These are phyloP conservation scores for Scomber scombrus DNA, from an alignment of 2,113 vertebrate genomes.

Conservation along the genomic window DNA sequence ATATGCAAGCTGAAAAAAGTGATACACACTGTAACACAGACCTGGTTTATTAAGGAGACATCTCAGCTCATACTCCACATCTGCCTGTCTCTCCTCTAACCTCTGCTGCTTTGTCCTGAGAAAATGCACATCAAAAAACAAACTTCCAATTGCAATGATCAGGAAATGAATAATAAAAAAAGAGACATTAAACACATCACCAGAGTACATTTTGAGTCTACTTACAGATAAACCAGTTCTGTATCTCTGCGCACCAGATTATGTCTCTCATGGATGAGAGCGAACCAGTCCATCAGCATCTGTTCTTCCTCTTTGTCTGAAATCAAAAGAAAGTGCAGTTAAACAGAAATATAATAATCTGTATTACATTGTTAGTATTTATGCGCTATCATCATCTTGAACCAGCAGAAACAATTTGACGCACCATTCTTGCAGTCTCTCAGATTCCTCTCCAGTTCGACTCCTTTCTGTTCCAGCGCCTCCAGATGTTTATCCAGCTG, in stretches of 20 bases:
- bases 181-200: not conserved
- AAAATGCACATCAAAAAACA: slow-evolving; percentile 27
- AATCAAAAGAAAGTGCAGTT: slow-evolving; percentile 17
- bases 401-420: not conserved
- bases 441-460: slow-evolving; percentile 89
- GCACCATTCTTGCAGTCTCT: slow-evolving; percentile 86
- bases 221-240: slow-evolving; percentile 94
- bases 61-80: slow-evolving; percentile 92
- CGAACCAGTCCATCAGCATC: slow-evolving; percentile 93
- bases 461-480: slow-evolving; percentile 88
- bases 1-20: not conserved
- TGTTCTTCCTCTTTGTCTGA: slow-evolving; percentile 89
- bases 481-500: slow-evolving; percentile 88
- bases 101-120: slow-evolving; percentile 91
- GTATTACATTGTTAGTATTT: not conserved
- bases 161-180: too few relatives aligned
- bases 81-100: slow-evolving; percentile 92
- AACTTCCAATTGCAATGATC: not conserved
- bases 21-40: slow-evolving; percentile 55
- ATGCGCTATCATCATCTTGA: fast-evolving
- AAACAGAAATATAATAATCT: not conserved
- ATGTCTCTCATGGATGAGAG: slow-evolving; percentile 91
- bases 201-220: not conserved
- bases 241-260: slow-evolving; percentile 88
- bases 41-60: slow-evolving; percentile 95